Conservation (phyloP, 2,113 vertebrate species). For the Myotis davidii region DNA sequence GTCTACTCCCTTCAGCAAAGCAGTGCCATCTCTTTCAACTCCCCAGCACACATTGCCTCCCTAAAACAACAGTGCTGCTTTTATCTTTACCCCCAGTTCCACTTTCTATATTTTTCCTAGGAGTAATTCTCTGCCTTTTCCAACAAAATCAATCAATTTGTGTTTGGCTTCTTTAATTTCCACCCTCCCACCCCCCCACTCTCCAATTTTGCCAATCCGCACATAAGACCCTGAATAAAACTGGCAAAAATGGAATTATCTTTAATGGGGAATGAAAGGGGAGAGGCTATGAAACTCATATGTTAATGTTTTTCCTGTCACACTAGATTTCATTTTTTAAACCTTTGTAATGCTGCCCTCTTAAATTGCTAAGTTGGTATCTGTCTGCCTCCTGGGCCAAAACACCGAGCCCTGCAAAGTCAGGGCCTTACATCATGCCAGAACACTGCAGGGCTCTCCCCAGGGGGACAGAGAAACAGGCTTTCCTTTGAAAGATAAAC, state of each 20-base stretch:
- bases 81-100: neutral
- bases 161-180: constrained; percentile 24
- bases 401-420: neutral
- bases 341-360: neutral
- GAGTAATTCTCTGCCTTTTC: neutral
- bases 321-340: constrained; percentile 55
- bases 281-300: neutral
- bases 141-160: neutral
- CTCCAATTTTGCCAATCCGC: neutral
- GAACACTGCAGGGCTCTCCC: neutral
- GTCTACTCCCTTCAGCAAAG: neutral
- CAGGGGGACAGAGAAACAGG: neutral
- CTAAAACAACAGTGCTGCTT: neutral
- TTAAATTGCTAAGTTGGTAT: constrained; percentile 4
- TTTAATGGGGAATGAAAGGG: neutral
- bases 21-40: neutral
- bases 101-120: neutral
- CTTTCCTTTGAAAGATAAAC: neutral
- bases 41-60: fast-evolving
- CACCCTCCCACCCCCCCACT: neutral
- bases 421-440: neutral
- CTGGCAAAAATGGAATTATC: constrained; percentile 25
- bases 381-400: constrained; percentile 13
- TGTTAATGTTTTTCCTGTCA: constrained; percentile 67
- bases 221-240: neutral